These are phyloP conservation scores for Epizoanthus illoricatus DNA, from an alignment of 92 coral and sea anemone genomes.

Conservation along the genomic window DNA sequence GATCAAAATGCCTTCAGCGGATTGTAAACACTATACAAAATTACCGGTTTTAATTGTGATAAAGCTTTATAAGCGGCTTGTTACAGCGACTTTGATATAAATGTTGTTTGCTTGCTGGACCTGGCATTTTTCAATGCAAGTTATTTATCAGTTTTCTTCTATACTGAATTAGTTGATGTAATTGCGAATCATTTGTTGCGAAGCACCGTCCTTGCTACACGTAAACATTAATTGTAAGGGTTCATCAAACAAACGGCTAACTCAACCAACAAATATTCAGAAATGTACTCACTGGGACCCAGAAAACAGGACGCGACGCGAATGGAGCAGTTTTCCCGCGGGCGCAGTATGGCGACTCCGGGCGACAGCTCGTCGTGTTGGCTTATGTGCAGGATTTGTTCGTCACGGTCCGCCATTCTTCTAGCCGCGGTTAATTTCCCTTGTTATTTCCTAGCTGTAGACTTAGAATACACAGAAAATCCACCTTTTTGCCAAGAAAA, in stretches of 20 bases:
- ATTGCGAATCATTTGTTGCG: no score
- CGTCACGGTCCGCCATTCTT: constrained; percentile 2
- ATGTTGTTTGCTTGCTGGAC: no score
- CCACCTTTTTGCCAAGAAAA: background rate
- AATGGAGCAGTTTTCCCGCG: constrained; percentile 29
- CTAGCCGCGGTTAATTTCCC: background rate
- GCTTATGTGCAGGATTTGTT: constrained; percentile 19
- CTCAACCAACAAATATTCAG: background rate
- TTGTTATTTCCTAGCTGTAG: background rate
- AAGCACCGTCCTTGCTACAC: no score
- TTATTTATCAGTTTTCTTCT: no score
- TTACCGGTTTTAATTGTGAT: no score
- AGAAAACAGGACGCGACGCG: constrained; percentile 32
- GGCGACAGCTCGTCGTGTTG: constrained; percentile 24
- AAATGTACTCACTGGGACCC: constrained; percentile 20
- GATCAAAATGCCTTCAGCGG: no score
- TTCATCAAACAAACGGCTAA: background rate
- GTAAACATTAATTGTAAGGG: background rate
- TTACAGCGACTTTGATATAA: no score
- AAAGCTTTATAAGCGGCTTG: no score
- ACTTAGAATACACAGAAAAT: background rate
- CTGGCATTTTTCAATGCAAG: no score
- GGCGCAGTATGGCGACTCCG: constrained; percentile 19
- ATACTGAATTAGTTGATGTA: no score
- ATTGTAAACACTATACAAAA: no score